phyloP scores from a whole-genome alignment of 2,113 vertebrate species.

The Microtus ochrogaster region DNA sequence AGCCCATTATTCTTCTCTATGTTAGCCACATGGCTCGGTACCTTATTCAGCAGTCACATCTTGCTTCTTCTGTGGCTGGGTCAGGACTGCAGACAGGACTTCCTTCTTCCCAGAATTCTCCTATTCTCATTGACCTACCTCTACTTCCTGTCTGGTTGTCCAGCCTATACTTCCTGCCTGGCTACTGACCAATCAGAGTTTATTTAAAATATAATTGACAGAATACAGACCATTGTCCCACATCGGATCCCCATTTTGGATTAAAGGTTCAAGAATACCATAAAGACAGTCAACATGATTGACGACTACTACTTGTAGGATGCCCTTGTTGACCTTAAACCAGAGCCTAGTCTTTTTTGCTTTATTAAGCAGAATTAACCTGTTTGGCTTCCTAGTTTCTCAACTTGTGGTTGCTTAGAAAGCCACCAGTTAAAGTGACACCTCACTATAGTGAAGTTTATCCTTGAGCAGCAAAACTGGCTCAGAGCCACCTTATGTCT shows the following conservation, averaged over 20 bases:
- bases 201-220: too few relatives aligned
- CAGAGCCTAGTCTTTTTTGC: not conserved
- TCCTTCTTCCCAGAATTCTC: too few relatives aligned
- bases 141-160: too few relatives aligned
- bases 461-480: constrained; percentile 39
- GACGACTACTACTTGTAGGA: not conserved
- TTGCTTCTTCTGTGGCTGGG: too few relatives aligned
- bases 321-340: not conserved
- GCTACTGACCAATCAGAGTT: too few relatives aligned
- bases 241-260: constrained; percentile 15
- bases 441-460: not conserved
- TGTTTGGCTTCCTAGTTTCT: constrained; percentile 32
- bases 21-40: too few relatives aligned
- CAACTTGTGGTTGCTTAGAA: constrained; percentile 14
- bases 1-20: too few relatives aligned
- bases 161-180: too few relatives aligned
- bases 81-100: too few relatives aligned
- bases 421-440: constrained; percentile 19
- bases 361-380: constrained; percentile 45
- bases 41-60: too few relatives aligned
- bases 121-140: too few relatives aligned
- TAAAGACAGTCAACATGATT: not conserved
- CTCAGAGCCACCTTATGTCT: constrained; percentile 26
- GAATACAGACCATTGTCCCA: too few relatives aligned
- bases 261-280: not conserved